A percentile compares a stretch with the other conserved stretches of the same genome.
These are phyloP conservation scores for Euproctis similis DNA, from an alignment of 2,888 invertebrate species.

Conservation along the genomic window DNA sequence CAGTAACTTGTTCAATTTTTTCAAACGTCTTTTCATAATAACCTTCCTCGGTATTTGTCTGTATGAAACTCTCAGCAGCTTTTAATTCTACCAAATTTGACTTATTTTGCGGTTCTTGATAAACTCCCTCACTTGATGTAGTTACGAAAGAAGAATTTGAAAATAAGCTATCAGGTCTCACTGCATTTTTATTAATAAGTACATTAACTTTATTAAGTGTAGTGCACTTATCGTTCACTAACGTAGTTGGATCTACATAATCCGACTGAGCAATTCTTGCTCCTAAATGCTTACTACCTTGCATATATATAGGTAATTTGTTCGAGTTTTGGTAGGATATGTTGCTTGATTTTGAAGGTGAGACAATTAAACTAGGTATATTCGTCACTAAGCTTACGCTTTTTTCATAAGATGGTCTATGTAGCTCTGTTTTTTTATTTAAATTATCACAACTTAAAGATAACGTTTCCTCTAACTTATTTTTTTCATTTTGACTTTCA, in stretches of 20 bases:
- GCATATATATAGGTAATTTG: slow-evolving; percentile 79
- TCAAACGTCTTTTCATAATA: slow-evolving; percentile 86
- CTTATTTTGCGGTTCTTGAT: slow-evolving; percentile 37
- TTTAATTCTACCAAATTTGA: slow-evolving; percentile 19
- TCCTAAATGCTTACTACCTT: slow-evolving; percentile 88
- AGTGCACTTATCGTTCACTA: slow-evolving; percentile 69
- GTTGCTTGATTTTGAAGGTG: slow-evolving; percentile 54
- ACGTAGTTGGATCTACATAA: slow-evolving; percentile 86
- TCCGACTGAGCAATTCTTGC: slow-evolving; percentile 92
- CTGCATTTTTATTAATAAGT: slow-evolving; percentile 78
- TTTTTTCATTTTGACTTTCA: slow-evolving; percentile 57
- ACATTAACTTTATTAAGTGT: slow-evolving; percentile 73
- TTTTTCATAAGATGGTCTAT: slow-evolving; percentile 48
- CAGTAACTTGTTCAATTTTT: slow-evolving; percentile 82
- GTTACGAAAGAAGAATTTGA: slow-evolving; percentile 76
- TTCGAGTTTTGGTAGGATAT: slow-evolving; percentile 59
- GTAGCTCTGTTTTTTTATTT: slow-evolving; percentile 35
- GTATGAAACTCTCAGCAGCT: slow-evolving; percentile 17
- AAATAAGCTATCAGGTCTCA: slow-evolving; percentile 71
- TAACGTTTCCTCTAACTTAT: slow-evolving; percentile 46
- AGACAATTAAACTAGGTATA: slow-evolving; percentile 38
- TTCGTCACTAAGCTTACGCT: slow-evolving; percentile 53
- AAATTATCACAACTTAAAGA: slow-evolving; percentile 63
- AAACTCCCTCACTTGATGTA: slow-evolving; percentile 71
- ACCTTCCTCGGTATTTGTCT: slow-evolving; percentile 75